These are phyloP conservation scores for Gyrodactylus bullatarudis DNA, from an alignment of 1,140 invertebrate species.

Conservation along the genomic window DNA sequence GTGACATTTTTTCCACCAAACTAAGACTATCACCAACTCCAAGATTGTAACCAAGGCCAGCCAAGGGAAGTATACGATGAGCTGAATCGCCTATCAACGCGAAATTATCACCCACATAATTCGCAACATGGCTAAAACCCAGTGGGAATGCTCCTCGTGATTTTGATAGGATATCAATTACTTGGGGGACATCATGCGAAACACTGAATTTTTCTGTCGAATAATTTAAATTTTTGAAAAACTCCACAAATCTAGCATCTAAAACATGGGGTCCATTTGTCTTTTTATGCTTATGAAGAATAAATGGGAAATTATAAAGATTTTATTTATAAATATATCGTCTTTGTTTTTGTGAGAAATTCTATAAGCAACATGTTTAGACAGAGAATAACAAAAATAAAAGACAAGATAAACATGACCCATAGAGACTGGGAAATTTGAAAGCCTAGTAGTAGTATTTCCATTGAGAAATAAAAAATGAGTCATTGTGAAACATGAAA, in stretches of 20 bases:
- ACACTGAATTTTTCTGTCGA: not conserved
- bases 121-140: constrained; percentile 47
- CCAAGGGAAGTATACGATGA: constrained; percentile 70
- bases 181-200: not conserved
- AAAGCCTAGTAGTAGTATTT: constrained; percentile 30
- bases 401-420: not conserved
- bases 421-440: constrained; percentile 33
- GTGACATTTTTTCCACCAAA: constrained; percentile 32
- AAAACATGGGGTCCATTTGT: not conserved
- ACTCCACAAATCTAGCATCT: not conserved
- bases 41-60: constrained; percentile 80
- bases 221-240: not conserved
- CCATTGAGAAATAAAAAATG: too few species aligned
- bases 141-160: constrained; percentile 51
- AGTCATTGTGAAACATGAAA: too few species aligned
- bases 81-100: constrained; percentile 70
- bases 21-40: constrained; percentile 60
- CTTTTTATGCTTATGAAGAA: not conserved
- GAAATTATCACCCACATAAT: constrained; percentile 37
- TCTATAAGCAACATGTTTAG: not conserved
- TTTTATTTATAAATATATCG: not conserved
- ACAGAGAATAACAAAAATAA: not conserved
- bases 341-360: not conserved
- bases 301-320: not conserved
- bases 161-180: not conserved